Conservation (phyloP, 1,140 invertebrate species). For the Rhyzopertha dominica region DNA sequence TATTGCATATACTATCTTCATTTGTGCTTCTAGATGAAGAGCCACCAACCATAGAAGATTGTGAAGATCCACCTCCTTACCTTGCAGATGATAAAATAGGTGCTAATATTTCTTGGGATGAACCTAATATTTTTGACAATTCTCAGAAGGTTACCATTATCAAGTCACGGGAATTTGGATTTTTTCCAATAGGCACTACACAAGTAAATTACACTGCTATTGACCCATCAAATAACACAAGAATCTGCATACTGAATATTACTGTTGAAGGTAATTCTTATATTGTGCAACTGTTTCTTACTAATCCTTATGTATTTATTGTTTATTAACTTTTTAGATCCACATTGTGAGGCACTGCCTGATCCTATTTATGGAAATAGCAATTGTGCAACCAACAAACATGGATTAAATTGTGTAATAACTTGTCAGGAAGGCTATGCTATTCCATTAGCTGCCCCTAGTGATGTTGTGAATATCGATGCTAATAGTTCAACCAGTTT, state of each 20-base stretch:
- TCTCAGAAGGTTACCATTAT: constrained; percentile 47
- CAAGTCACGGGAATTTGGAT: constrained; percentile 48
- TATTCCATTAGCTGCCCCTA: constrained; percentile 42
- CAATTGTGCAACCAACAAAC: constrained; percentile 49
- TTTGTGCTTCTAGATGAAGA: constrained; percentile 53
- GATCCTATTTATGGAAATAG: constrained; percentile 53
- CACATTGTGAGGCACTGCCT: constrained; percentile 53
- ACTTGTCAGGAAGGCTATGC: constrained; percentile 59
- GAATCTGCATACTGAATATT: constrained; percentile 56
- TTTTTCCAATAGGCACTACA: constrained; percentile 56
- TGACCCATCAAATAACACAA: constrained; percentile 57
- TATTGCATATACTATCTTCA: constrained; percentile 6
- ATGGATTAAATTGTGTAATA: constrained; percentile 52
- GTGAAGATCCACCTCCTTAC: constrained; percentile 54
- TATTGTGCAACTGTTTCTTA: not conserved
- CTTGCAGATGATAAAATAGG: constrained; percentile 45
- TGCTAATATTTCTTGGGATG: constrained; percentile 56
- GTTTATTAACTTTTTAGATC: constrained; percentile 43
- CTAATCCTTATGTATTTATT: not conserved
- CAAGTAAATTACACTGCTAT: constrained; percentile 54
- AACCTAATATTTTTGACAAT: constrained; percentile 66
- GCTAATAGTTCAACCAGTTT: constrained; percentile 29
- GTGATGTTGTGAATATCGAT: constrained; percentile 35
- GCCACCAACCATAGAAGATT: constrained; percentile 59
- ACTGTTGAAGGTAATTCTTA: constrained; percentile 57